Conservation (phyloP, 2,888 invertebrate species). For the Cosmia pyralina region DNA sequence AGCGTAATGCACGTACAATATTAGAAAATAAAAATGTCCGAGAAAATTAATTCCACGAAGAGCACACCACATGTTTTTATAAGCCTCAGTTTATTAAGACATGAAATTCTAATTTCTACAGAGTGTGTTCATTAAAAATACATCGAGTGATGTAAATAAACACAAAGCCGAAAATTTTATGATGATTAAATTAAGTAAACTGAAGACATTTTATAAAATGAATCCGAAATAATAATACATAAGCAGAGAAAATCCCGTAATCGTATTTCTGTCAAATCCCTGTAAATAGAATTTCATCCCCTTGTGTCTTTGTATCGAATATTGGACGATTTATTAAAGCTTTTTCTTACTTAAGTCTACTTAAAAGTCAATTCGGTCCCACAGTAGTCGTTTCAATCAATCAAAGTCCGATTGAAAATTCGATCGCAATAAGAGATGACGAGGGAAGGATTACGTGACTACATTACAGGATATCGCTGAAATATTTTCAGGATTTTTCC, state of each 20-base stretch:
- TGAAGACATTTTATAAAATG: conserved; percentile 63
- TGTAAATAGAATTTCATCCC: conserved; percentile 80
- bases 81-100: conserved; percentile 42
- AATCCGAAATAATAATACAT: conserved; percentile 65
- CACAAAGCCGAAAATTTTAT: conserved; percentile 43
- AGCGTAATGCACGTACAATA: not conserved
- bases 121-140: conserved; percentile 54
- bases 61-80: conserved; percentile 16
- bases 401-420: conserved; percentile 87
- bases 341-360: conserved; percentile 83
- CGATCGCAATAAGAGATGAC: conserved; percentile 85
- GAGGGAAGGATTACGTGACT: conserved; percentile 86
- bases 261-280: conserved; percentile 78
- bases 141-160: conserved; percentile 49
- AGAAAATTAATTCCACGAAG: conserved; percentile 1
- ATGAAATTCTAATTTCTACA: conserved; percentile 47
- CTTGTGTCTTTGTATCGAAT: conserved; percentile 83
- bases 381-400: conserved; percentile 86
- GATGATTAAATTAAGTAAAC: conserved; percentile 53
- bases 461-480: conserved; percentile 77
- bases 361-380: conserved; percentile 84
- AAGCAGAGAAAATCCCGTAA: conserved; percentile 73
- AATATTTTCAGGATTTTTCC: conserved; percentile 62
- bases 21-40: conserved; percentile 27
- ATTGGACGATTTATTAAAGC: conserved; percentile 83